These are phyloP conservation scores for Mus spicilegus DNA, from an alignment of 2,113 vertebrate genomes.

Conservation along the genomic window DNA sequence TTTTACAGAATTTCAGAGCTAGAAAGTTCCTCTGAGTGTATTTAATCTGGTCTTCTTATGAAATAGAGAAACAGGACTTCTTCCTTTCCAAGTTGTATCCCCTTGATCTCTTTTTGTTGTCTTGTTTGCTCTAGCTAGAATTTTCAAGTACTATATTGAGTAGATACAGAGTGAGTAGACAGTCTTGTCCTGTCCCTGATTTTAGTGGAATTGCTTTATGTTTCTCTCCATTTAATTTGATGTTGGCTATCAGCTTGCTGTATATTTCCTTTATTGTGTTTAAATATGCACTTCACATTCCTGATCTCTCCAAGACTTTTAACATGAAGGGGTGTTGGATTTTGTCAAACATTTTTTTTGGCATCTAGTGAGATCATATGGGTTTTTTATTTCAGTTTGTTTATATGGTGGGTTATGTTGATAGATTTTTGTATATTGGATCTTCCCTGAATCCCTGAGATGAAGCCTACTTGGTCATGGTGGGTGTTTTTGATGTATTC, in stretches of 20 bases:
- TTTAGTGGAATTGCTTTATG: background rate
- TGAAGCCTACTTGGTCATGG: background rate
- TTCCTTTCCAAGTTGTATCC: background rate
- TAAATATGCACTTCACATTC: background rate
- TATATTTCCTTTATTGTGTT: background rate
- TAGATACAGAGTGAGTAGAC: background rate
- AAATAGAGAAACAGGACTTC: constrained; percentile 37
- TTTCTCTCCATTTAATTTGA: background rate
- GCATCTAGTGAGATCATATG: background rate
- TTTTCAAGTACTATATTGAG: background rate
- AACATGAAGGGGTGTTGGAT: background rate
- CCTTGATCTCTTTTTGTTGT: background rate
- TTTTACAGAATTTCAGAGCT: constrained; percentile 52
- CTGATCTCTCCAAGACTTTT: background rate
- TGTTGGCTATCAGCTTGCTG: background rate
- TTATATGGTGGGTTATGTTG: background rate
- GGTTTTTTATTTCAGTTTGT: background rate
- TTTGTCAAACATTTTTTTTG: background rate
- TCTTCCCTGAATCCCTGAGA: background rate
- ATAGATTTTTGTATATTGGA: background rate
- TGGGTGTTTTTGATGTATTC: background rate
- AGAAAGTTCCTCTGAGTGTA: background rate
- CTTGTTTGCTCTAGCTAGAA: background rate
- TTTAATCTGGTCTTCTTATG: constrained; percentile 39
- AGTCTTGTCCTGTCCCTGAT: background rate